phyloP scores from a whole-genome alignment of 2,797 vertebrate genomes.

The Acrossocheilus fasciatus region DNA sequence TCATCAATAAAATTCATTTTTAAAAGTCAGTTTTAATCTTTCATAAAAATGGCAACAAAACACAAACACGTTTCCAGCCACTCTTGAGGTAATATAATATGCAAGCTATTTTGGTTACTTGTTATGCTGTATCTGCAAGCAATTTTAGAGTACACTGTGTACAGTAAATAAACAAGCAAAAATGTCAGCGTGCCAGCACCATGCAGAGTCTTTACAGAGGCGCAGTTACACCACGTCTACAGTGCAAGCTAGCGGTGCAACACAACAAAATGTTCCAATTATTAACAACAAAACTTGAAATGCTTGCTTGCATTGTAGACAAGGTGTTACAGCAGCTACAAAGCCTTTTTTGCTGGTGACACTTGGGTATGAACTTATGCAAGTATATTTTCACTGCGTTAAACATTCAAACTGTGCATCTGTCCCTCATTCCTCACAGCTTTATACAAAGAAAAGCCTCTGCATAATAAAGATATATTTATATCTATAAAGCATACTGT shows the following conservation, averaged over 20 bases:
- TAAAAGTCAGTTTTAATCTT: slow-evolving; percentile 6
- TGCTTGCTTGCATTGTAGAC: not conserved
- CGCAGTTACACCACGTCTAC: not conserved
- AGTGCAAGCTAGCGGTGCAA: not conserved
- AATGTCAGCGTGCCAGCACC: not conserved
- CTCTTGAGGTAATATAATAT: not conserved
- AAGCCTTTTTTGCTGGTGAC: not conserved
- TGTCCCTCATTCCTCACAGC: not conserved
- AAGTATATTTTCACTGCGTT: slow-evolving; percentile 3
- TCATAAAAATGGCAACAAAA: not conserved
- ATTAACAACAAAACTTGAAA: not conserved
- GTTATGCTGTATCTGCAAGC: not conserved
- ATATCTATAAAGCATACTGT: too few species aligned
- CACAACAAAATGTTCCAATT: not conserved
- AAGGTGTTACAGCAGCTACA: not conserved
- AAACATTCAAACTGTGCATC: slow-evolving; percentile 1
- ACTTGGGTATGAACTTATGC: not conserved
- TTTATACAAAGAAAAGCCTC: not conserved
- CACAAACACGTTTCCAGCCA: slow-evolving; percentile 1
- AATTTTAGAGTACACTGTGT: not conserved
- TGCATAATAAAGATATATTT: not conserved
- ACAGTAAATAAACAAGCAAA: slow-evolving; percentile 9
- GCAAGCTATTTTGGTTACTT: not conserved
- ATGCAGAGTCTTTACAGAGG: not conserved
- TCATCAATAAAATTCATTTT: not conserved